Conservation (phyloP, 2,888 invertebrate genomes). For the Slavum lentiscoides region DNA sequence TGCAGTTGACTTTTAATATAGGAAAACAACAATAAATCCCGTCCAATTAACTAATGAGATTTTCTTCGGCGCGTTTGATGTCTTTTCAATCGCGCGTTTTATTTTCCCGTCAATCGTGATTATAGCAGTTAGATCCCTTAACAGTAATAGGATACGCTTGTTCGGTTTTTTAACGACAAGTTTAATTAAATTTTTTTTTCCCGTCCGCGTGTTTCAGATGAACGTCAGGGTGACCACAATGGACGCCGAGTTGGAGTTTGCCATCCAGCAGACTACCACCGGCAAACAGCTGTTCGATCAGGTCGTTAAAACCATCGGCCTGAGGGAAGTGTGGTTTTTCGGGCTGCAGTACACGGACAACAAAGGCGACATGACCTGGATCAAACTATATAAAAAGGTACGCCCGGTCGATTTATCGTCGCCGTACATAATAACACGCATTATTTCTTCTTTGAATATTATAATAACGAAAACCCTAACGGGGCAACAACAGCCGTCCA, state of each 20-base stretch:
- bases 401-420: constrained; percentile 58
- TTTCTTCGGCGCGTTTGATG: background rate
- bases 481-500: no score
- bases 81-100: background rate
- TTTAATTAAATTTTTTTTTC: background rate
- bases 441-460: background rate
- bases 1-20: no score
- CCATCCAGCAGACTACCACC: constrained; percentile 98
- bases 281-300: constrained; percentile 99
- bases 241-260: constrained; percentile 99
- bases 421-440: background rate
- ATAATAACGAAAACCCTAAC: background rate
- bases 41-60: background rate
- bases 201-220: constrained; percentile 68
- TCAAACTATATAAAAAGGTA: constrained; percentile 99
- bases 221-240: constrained; percentile 99
- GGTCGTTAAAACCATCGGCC: constrained; percentile 98
- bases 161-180: no score
- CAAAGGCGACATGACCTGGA: constrained; percentile 97
- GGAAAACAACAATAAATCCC: background rate
- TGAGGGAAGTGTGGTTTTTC: constrained; percentile 99
- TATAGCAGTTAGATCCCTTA: background rate
- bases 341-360: constrained; percentile 98
- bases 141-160: background rate
- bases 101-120: constrained; percentile 30